A percentile compares a stretch with the other conserved stretches of the same genome.
Evolutionary conservation across 1,140 invertebrate species (phyloP).

Genomic region (Tetragonula clypearis): DNA sequence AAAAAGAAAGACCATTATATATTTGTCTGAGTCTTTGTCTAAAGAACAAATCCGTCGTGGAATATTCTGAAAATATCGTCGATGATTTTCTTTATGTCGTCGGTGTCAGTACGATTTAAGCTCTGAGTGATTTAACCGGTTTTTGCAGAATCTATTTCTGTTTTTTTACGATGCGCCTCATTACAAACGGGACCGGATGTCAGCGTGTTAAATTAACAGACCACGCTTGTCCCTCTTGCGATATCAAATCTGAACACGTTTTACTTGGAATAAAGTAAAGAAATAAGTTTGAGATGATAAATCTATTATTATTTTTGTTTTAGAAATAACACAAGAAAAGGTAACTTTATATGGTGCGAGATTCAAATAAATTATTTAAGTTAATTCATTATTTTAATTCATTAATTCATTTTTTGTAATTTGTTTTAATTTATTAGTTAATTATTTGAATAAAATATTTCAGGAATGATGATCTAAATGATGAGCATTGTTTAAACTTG

Average conservation of each 20-base stretch:
- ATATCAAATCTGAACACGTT: not conserved
- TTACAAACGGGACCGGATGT: slow-evolving; percentile 26
- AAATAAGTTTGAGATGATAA: too few relatives aligned
- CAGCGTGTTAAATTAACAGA: not conserved
- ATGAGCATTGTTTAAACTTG: too few relatives aligned
- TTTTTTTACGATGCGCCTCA: slow-evolving; percentile 48
- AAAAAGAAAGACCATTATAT: not conserved
- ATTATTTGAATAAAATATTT: too few relatives aligned
- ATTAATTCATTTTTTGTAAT: too few relatives aligned
- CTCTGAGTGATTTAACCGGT: not conserved
- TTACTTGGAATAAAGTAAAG: too few relatives aligned
- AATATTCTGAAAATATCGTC: not conserved
- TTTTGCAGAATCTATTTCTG: slow-evolving; percentile 41
- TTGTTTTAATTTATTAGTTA: too few relatives aligned
- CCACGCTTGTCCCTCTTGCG: not conserved
- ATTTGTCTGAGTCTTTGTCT: not conserved
- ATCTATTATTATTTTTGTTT: too few relatives aligned
- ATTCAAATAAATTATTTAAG: too few relatives aligned
- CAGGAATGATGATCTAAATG: too few relatives aligned
- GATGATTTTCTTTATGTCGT: not conserved
- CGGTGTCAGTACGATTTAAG: not conserved
- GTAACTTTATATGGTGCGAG: too few relatives aligned
- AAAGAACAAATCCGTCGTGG: not conserved
- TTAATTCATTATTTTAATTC: too few relatives aligned
- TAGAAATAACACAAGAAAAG: too few relatives aligned